These are phyloP conservation scores for Pseudomyrmex dendroicus DNA, from an alignment of 1,140 invertebrate species.

Conservation along the genomic window DNA sequence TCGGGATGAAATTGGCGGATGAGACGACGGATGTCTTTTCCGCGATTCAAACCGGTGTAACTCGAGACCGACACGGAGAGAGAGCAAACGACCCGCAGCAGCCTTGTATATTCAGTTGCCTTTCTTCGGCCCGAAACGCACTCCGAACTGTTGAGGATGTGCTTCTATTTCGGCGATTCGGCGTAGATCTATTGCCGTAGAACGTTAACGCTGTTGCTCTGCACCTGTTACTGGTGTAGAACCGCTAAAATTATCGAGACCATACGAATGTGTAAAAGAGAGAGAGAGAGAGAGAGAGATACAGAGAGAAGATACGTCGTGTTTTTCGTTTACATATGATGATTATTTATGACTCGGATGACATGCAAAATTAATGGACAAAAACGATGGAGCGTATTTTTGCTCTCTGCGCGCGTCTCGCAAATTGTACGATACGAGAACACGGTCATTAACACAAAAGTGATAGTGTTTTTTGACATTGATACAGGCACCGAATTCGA, in stretches of 20 bases:
- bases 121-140: slow-evolving; percentile 36
- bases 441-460: not conserved
- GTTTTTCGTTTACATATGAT: too few species aligned
- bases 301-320: too few species aligned
- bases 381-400: not conserved
- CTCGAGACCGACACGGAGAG: slow-evolving; percentile 1
- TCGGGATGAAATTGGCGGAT: slow-evolving; percentile 26
- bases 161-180: slow-evolving; percentile 60
- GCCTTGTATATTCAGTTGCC: slow-evolving; percentile 33
- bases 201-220: slow-evolving; percentile 22
- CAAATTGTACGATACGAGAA: not conserved
- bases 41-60: slow-evolving; percentile 20
- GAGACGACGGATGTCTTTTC: slow-evolving; percentile 36
- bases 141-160: slow-evolving; percentile 25
- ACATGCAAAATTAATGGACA: not conserved
- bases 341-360: too few species aligned
- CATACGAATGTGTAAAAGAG: too few species aligned
- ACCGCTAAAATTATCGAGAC: slow-evolving; percentile 36
- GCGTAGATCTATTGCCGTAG: slow-evolving; percentile 5
- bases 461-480: not conserved
- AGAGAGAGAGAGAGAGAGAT: too few species aligned
- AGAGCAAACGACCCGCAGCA: slow-evolving; percentile 43
- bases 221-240: slow-evolving; percentile 29
- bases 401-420: not conserved
- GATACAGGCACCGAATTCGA: not conserved